phyloP scores from a whole-genome alignment of 2,113 vertebrate species.

The Camelus bactrianus region DNA sequence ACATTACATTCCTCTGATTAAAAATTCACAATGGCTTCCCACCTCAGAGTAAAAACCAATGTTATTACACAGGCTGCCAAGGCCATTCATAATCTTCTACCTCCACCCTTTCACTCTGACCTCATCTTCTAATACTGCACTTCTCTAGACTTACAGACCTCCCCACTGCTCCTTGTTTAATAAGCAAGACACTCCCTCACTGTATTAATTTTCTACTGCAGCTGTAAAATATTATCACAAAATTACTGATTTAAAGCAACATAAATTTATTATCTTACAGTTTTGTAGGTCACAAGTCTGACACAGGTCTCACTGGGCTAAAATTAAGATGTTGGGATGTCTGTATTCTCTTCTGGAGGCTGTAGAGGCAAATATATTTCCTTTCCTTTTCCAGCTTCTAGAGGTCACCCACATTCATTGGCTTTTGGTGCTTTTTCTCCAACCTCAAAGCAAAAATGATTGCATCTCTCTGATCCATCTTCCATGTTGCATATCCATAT shows the following conservation, averaged over 20 bases:
- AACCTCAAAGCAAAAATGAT: not conserved
- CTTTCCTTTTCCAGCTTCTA: not conserved
- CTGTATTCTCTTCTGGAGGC: not conserved
- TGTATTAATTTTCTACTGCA: not conserved
- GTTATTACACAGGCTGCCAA: not conserved
- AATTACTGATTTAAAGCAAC: not conserved
- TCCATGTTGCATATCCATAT: not conserved
- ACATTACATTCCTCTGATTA: not conserved
- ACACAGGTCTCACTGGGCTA: not conserved
- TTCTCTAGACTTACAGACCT: not conserved
- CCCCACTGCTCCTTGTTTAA: not conserved
- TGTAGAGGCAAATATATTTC: not conserved
- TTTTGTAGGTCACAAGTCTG: not conserved
- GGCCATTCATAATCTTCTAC: not conserved
- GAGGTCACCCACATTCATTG: not conserved
- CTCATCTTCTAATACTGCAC: not conserved
- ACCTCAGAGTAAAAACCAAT: not conserved
- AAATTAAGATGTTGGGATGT: not conserved
- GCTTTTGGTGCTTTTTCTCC: not conserved
- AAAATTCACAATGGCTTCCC: not conserved
- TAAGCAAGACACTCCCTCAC: not conserved
- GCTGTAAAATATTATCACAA: not conserved
- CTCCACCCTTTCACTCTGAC: not conserved
- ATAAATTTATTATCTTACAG: not conserved
- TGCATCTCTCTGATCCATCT: not conserved